Conservation (phyloP, 2,113 vertebrate species). For the Phoxinus phoxinus region DNA sequence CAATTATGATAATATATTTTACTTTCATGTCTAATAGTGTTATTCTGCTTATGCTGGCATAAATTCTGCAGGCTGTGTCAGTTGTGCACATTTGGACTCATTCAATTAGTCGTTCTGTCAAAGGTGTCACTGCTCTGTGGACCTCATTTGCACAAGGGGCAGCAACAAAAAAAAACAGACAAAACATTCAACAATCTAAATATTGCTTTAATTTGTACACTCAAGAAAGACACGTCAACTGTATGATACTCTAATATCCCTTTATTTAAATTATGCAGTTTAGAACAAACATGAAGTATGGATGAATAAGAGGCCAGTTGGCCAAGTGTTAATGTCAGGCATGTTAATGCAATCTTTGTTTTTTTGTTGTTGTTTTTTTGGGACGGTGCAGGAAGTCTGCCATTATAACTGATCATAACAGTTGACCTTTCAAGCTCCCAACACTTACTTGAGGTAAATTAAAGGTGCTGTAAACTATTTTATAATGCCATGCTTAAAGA, state of each 20-base stretch:
- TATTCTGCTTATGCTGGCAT: constrained; percentile 17
- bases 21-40: background rate
- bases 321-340: background rate
- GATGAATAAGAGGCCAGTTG: background rate
- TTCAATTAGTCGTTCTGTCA: constrained; percentile 54
- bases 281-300: background rate
- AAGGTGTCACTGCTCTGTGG: constrained; percentile 37
- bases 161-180: background rate
- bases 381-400: background rate
- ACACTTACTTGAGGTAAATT: background rate
- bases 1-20: no score
- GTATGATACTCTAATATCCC: background rate
- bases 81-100: constrained; percentile 45
- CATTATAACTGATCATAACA: background rate
- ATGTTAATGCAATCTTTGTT: background rate
- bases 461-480: background rate
- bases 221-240: background rate
- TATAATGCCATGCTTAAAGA: background rate
- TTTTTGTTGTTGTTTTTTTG: background rate
- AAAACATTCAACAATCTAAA: background rate
- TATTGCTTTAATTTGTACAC: background rate
- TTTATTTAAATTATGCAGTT: background rate
- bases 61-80: constrained; percentile 32
- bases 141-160: constrained; percentile 45
- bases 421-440: constrained; percentile 6